These are phyloP conservation scores for Rhagoletis pomonella DNA, from an alignment of 1,140 invertebrate species.

Conservation along the genomic window DNA sequence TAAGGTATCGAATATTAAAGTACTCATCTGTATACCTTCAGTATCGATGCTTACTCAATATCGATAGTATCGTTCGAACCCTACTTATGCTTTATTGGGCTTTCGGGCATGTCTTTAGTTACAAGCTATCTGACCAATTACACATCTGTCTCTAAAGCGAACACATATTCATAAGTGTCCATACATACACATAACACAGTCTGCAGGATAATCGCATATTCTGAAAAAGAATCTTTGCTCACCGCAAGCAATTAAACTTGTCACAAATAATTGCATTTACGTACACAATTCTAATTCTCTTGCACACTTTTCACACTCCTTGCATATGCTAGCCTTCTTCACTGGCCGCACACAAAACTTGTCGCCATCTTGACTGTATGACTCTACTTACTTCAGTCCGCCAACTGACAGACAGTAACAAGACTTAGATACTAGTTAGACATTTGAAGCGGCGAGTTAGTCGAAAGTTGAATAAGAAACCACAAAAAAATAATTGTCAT, in stretches of 20 bases:
- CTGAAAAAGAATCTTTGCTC: slow-evolving; percentile 49
- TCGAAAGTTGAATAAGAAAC: slow-evolving; percentile 17
- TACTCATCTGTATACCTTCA: no score
- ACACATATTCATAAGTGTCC: no score
- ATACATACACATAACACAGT: no score
- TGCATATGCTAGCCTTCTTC: no score
- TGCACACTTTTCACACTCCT: neutral
- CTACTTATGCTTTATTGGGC: no score
- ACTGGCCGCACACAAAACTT: neutral
- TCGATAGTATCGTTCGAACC: no score
- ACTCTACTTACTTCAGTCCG: no score
- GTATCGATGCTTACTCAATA: no score
- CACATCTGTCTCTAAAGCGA: no score
- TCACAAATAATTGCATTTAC: slow-evolving; percentile 72
- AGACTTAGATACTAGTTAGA: no score
- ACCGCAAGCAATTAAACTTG: slow-evolving; percentile 72
- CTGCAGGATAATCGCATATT: slow-evolving; percentile 18
- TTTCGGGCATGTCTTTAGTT: neutral
- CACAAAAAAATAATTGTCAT: slow-evolving; percentile 50
- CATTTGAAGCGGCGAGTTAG: neutral
- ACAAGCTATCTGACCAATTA: no score
- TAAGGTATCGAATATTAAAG: no score
- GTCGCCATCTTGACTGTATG: slow-evolving; percentile 19
- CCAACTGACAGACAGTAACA: slow-evolving; percentile 39
- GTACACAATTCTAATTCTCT: slow-evolving; percentile 13